Evolutionary conservation across 2,888 invertebrate genomes (phyloP), one percentile per base, ranked within the genome.

Genomic region (Acleris sparsana): DNA sequence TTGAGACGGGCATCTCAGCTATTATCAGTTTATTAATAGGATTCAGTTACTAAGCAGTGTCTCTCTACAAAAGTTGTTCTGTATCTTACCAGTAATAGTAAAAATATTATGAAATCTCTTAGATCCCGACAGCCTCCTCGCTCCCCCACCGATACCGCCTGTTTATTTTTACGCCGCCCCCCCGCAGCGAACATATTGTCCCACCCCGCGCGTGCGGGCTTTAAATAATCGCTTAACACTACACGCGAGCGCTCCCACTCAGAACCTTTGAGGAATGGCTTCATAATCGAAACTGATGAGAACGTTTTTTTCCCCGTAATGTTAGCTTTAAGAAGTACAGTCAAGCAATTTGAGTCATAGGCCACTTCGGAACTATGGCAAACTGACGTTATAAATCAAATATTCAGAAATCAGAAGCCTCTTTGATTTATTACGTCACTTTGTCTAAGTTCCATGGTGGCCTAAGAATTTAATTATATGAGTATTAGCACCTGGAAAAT

Each of bases 91-190:
- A 20, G 6, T 49, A 48, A 62, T 58, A 53, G 55, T 62, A 53
- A 53, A 44, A 69, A 60, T 49, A 52, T 49, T 20, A 53, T 46
- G 17, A 46, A 1, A 46, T 7, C 53, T 53, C 48, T 56, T 44
- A 33, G 33, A 33, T 48, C 56, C 52, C 57, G 57, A 33, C 13
- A 52, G 68, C 62, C 52, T 53, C 58, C 59, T 62, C 67, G 56
- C 61, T 60, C 75, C 69, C 70, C 71, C 70, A 68, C 66, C 46
- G n/a, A 46, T n/a, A 72, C 22, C n/a, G 77, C 74, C 78, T 80
- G 79, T 79, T 80, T 80, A 80, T 80, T 80, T 77, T 75, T 76
- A 71, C 60, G 57, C 62, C 64, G 56, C 61, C 55, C 62, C 68
- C 60, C 63, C 48, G 56, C 55, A 48, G 52, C 48, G 63, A 59